A percentile compares a stretch with the other conserved stretches of the same genome.
Evolutionary conservation across 1,140 invertebrate species (phyloP).

Genomic region (Dreissena rostriformis): DNA sequence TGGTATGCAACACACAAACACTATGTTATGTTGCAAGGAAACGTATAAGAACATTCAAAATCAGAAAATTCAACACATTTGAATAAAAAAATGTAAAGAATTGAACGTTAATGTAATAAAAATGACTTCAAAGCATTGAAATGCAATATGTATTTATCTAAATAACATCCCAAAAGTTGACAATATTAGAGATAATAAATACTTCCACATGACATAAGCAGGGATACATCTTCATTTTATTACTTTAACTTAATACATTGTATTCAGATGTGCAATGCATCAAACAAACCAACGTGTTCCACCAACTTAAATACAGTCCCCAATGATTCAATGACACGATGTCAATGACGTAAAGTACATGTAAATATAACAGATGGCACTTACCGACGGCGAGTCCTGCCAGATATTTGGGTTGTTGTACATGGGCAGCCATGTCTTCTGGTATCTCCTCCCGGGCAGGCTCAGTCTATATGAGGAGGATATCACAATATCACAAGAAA

Average conservation of each 20-base stretch:
- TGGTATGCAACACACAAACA: too few relatives aligned
- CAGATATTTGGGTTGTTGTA: conserved; percentile 21
- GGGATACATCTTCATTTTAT: too few relatives aligned
- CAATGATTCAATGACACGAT: neutral
- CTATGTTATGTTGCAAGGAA: too few relatives aligned
- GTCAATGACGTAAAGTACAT: neutral
- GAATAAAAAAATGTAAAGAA: neutral
- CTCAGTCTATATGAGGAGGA: neutral
- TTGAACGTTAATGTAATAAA: neutral
- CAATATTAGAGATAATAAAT: too few relatives aligned
- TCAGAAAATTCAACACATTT: neutral
- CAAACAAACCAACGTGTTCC: too few relatives aligned
- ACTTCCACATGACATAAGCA: too few relatives aligned
- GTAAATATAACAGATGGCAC: neutral
- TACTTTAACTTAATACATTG: too few relatives aligned
- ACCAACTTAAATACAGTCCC: too few relatives aligned
- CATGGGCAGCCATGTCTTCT: conserved; percentile 32
- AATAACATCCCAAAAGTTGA: too few relatives aligned
- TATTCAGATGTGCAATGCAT: too few relatives aligned
- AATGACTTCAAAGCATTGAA: too few relatives aligned
- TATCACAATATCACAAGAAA: neutral
- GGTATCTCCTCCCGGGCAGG: neutral
- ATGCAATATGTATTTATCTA: too few relatives aligned
- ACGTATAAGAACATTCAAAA: neutral
- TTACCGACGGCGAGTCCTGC: conserved; percentile 37